A percentile compares a stretch with the other conserved stretches of the same genome.
phyloP scores from a whole-genome alignment of 2,888 invertebrate species.

The Deroplatys truncata region DNA sequence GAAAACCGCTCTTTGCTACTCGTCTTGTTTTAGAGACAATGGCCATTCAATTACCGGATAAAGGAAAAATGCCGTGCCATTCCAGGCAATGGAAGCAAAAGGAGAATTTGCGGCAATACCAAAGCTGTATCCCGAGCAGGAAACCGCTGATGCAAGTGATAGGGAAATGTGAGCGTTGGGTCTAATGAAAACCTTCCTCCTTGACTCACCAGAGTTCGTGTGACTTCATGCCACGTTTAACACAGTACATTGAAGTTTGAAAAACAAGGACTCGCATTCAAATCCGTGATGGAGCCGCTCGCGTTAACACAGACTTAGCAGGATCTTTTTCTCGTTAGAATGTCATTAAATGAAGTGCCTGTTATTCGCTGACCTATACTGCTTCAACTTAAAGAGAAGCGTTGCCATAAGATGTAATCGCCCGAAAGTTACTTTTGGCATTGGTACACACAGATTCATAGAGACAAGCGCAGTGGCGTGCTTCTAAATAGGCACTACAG shows the following conservation, averaged over 20 bases:
- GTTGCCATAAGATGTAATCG: background rate
- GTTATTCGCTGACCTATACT: background rate
- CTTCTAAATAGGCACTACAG: background rate
- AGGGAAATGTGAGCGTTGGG: background rate
- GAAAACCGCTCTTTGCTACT: background rate
- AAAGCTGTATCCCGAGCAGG: background rate
- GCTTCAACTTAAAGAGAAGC: background rate
- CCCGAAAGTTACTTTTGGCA: background rate
- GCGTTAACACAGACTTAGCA: background rate
- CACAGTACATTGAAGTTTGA: background rate
- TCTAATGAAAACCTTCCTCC: background rate
- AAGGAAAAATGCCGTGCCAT: background rate
- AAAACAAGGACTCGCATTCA: background rate
- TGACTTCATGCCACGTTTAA: background rate
- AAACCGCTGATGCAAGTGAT: background rate
- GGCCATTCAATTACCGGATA: background rate
- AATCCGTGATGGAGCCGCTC: background rate
- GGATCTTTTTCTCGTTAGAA: background rate
- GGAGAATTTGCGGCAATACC: background rate
- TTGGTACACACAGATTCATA: background rate
- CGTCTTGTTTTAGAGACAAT: background rate
- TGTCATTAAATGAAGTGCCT: background rate
- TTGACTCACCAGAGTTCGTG: background rate
- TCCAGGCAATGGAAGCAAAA: background rate
- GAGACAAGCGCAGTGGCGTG: background rate